A percentile compares a stretch with the other conserved stretches of the same genome.
phyloP scores from a whole-genome alignment of 2,797 vertebrate species.

The Threskiornis aethiopicus region DNA sequence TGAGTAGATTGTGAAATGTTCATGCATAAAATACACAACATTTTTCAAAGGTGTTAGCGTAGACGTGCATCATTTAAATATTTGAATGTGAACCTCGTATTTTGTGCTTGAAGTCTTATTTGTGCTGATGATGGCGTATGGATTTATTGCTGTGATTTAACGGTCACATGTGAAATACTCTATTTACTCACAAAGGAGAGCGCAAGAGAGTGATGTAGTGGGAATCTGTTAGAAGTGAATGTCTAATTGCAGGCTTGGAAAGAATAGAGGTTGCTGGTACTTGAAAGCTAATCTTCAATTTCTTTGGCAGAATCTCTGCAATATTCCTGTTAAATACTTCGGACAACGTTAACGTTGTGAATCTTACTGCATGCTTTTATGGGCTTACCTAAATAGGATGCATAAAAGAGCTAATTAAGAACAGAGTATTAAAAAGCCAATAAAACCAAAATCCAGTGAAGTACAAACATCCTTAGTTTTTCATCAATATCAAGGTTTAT shows the following conservation, averaged over 20 bases:
- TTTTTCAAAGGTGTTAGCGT: neutral
- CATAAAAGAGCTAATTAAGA: neutral
- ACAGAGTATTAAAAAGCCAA: neutral
- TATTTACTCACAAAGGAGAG: neutral
- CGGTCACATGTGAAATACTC: accelerated
- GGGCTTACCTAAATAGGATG: neutral
- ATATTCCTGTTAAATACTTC: neutral
- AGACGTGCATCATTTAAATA: accelerated
- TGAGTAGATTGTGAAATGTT: accelerated
- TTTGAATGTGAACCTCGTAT: no score
- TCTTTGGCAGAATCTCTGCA: neutral
- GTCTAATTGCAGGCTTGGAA: neutral
- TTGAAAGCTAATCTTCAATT: neutral
- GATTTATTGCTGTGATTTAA: neutral
- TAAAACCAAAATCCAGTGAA: neutral
- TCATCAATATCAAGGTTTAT: neutral
- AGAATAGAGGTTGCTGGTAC: no score
- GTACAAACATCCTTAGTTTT: neutral
- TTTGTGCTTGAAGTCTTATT: neutral
- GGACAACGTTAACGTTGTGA: neutral
- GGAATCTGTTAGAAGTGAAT: neutral
- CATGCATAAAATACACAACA: accelerated
- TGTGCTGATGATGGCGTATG: neutral
- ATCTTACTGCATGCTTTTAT: neutral
- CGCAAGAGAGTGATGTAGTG: no score